Percentiles rank a stretch among this genome's conserved stretches.
These are phyloP conservation scores for Parazoanthus swiftii DNA, from an alignment of 92 coral and sea anemone species.

Conservation along the genomic window DNA sequence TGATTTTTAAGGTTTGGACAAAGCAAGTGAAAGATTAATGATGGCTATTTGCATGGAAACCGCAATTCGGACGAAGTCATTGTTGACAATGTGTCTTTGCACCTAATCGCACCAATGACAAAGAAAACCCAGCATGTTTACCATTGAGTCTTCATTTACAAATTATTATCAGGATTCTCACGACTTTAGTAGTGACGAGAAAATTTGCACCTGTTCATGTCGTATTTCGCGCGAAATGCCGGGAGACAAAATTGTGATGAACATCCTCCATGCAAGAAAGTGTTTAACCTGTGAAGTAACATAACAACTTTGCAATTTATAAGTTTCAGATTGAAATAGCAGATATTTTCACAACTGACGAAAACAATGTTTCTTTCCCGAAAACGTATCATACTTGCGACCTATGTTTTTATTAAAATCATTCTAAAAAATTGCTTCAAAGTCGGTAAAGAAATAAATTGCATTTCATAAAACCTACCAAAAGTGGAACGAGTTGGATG, in stretches of 20 bases:
- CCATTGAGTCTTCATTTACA: background rate
- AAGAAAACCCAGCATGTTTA: background rate
- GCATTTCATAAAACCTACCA: too few relatives aligned
- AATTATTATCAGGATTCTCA: background rate
- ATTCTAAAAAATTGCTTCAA: too few relatives aligned
- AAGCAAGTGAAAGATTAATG: slow-evolving; percentile 34
- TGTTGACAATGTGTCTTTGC: slow-evolving; percentile 6
- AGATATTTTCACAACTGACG: background rate
- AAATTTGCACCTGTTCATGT: background rate
- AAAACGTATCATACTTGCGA: too few relatives aligned
- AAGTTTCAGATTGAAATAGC: background rate
- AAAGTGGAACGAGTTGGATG: too few relatives aligned
- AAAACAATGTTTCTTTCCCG: too few relatives aligned
- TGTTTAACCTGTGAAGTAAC: background rate
- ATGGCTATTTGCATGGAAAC: slow-evolving; percentile 18
- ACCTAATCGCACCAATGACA: slow-evolving; percentile 7
- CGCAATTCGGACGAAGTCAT: background rate
- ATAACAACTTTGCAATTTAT: too few relatives aligned
- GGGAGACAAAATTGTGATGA: background rate
- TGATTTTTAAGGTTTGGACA: slow-evolving; percentile 25
- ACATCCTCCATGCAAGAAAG: too few relatives aligned
- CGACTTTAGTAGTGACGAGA: background rate
- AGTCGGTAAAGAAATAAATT: too few relatives aligned
- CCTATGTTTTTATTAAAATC: background rate
- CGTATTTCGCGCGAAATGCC: background rate